Base-by-base conservation (phyloP, 2,888 invertebrate genomes). In the Zygaena filipendulae region DNA sequence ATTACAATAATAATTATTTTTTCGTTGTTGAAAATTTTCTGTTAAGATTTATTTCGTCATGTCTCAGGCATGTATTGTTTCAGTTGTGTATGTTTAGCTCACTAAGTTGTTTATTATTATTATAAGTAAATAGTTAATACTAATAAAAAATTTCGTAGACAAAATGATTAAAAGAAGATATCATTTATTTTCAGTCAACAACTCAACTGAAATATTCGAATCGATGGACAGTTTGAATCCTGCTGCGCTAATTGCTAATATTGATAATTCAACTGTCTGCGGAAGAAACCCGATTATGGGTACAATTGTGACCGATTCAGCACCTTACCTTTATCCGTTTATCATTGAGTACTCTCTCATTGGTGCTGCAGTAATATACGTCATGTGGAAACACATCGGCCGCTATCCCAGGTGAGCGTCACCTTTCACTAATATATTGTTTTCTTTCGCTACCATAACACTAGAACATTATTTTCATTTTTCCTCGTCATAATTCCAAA, bases 371-470 rank as follows among this genome's bases (percentile, higher is more conserved):
- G 95, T 97, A 21, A 89, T 96, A 51, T 96, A 94, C 63, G 92
- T 95, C 28, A 96, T 96, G 93, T 97, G 96, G 96, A 90, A 92
- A 59, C 93, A 93, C 59, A 94, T 95, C 63, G 94, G 94, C 32
- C 87, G 91, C 58, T 89, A 92, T 71, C 91, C 94, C 27, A 88
- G 90, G 84, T 89, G 72, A 74, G 7, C n/a, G n/a, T n/a, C n/a
- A n/a, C n/a, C n/a, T n/a, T n/a, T n/a, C n/a, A n/a, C n/a, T n/a
- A n/a, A n/a, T n/a, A n/a, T n/a, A n/a, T n/a, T n/a, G n/a, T n/a
- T n/a, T n/a, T n/a, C n/a, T n/a, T n/a, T n/a, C n/a, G n/a, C n/a
- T n/a, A n/a, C n/a, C n/a, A n/a, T n/a, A n/a, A n/a, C n/a, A n/a
- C n/a, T n/a, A n/a, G n/a, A n/a, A n/a, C n/a, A n/a, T n/a, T n/a